Evolutionary conservation across 2,888 invertebrate species (phyloP).

Genomic region (Drosophila kanekoi): DNA sequence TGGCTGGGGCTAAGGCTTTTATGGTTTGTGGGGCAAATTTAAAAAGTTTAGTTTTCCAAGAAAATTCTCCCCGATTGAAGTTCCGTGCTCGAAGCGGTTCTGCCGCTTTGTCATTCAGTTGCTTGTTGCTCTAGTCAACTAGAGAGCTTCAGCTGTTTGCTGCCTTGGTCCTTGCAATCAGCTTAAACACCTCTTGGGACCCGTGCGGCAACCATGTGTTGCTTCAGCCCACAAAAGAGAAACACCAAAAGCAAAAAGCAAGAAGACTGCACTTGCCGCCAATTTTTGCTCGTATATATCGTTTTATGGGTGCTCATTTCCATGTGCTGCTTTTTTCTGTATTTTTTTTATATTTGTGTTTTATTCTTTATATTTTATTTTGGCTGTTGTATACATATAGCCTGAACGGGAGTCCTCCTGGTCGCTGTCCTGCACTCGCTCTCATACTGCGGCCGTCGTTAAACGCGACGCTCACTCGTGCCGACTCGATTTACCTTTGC

Average conservation of each 20-base stretch:
- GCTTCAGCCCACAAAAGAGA: conserved; percentile 39
- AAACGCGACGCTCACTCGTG: conserved; percentile 33
- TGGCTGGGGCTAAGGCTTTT: no score
- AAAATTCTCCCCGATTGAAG: no score
- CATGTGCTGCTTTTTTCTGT: conserved; percentile 16
- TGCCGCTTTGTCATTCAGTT: no score
- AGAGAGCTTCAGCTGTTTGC: conserved; percentile 13
- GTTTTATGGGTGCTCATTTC: conserved; percentile 61
- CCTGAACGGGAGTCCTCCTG: conserved; percentile 16
- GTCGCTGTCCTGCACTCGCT: conserved; percentile 48
- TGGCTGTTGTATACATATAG: conserved; percentile 13
- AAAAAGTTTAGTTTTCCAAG: no score
- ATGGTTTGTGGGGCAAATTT: no score
- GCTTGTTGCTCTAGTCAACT: no score
- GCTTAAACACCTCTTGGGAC: conserved; percentile 63
- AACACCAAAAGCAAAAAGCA: conserved; percentile 8
- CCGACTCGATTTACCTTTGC: conserved; percentile 17
- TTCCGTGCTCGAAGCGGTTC: no score
- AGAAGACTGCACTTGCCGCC: conserved; percentile 28
- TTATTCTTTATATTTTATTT: conserved; percentile 23
- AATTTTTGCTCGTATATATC: conserved; percentile 40
- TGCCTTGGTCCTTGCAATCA: conserved; percentile 45
- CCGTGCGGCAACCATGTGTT: conserved; percentile 66
- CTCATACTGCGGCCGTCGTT: conserved; percentile 40
- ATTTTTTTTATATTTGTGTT: conserved; percentile 10